These are phyloP conservation scores for Gobionotothen gibberifrons DNA, from an alignment of 2,797 vertebrate species.

Conservation along the genomic window DNA sequence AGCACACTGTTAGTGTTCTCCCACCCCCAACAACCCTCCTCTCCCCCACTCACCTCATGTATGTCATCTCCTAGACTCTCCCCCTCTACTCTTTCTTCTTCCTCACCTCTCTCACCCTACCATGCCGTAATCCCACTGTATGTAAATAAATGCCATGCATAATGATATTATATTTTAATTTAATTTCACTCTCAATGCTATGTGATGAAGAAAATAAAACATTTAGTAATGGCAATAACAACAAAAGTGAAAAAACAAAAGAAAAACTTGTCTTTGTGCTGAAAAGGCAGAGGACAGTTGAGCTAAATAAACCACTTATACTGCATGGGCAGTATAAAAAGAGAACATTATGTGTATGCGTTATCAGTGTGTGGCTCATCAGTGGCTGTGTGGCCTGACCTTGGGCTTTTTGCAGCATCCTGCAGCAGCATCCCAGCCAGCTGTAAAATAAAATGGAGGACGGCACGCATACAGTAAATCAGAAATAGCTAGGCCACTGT, in stretches of 20 bases:
- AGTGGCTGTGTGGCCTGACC: constrained; percentile 74
- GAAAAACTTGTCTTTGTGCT: constrained; percentile 7
- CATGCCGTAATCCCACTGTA: constrained; percentile 9
- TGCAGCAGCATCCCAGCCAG: constrained; percentile 76
- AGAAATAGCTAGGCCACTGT: constrained; percentile 71
- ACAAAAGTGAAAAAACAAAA: not conserved
- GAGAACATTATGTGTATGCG: constrained; percentile 50
- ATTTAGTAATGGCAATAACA: not conserved
- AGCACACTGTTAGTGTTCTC: constrained; percentile 75
- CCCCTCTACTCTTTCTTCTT: constrained; percentile 25
- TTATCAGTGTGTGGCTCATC: constrained; percentile 57
- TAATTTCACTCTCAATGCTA: not conserved
- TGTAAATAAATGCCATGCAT: constrained; percentile 6
- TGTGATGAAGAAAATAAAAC: not conserved
- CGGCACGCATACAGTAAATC: constrained; percentile 79
- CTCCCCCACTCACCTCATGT: constrained; percentile 39
- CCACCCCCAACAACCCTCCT: constrained; percentile 47
- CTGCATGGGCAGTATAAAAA: constrained; percentile 26
- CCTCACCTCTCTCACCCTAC: constrained; percentile 30
- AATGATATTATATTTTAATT: not conserved
- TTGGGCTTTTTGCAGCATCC: constrained; percentile 77
- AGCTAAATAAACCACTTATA: constrained; percentile 44
- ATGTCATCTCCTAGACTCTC: constrained; percentile 38
- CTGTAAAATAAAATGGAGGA: constrained; percentile 85
- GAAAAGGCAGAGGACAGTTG: constrained; percentile 8